Base-by-base conservation (phyloP, 2,797 vertebrate species). In the Cygnus olor region DNA sequence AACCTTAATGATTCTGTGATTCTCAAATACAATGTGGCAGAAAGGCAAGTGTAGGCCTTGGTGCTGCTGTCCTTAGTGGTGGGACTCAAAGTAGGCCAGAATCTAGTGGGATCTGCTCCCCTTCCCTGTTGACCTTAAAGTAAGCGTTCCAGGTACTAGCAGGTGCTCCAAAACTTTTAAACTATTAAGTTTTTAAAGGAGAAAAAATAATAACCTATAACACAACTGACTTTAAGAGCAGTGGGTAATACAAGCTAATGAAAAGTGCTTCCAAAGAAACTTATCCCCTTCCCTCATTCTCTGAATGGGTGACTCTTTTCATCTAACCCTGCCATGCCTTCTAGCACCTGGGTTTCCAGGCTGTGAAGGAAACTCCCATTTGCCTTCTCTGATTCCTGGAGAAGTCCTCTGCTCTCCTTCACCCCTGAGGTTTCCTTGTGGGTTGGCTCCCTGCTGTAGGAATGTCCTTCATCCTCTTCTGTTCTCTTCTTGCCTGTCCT, bases 11-110 rank as follows among this genome's bases (percentile, higher is more conserved):
- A 49, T 49, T 49, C 49, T 49, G 22, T 49, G 49, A 49, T 25
- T 14, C 36, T 54, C 2, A 0, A 45, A 25, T n/a, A 32, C 32
- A 42, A 0, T 3, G 7, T 12, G 38, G 53, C 25, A 20, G 77
- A 49, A 74, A 44, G 74, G 49, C 54, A 69, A 73, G 11, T 4
- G 13, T 7, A 44, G 51, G 36, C 68, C 61, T 54, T n/a, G 19
- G 25, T 14, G 49, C 58, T 13, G 28, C 32, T 82, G 30, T 68
- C 30, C 81, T 56, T 1, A 34, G 13, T 20, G 56, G 21, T 2
- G 28, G 42, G 44, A n/a, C 21, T 45, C 22, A 2, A 20, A 28
- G 42, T 13, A 42, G 69, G 47, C 13, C 11, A 1, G 4, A 32
- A 51, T 44, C 60, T 36, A 12, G 30, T 38, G 54, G 28, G 40